Conservation (phyloP, 2,797 vertebrate species). For the Setipinna tenuifilis region DNA sequence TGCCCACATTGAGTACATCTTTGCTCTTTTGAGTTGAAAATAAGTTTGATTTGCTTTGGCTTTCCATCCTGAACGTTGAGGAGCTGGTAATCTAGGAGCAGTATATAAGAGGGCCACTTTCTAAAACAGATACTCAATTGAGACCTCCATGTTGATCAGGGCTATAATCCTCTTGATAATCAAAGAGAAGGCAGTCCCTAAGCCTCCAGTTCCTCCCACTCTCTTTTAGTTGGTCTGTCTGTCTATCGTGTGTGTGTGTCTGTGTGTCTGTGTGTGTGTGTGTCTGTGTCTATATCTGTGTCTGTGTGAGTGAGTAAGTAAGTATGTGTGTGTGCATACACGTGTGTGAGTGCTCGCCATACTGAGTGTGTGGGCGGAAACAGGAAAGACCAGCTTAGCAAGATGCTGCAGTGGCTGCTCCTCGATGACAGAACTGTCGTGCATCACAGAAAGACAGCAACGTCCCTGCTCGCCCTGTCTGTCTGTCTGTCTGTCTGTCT, state of each 20-base stretch:
- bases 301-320: not conserved
- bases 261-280: slow-evolving; percentile 32
- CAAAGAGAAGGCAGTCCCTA: not conserved
- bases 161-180: not conserved
- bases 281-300: not conserved
- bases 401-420: slow-evolving; percentile 40
- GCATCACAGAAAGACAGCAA: not conserved
- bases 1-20: not conserved
- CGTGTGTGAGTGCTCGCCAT: not conserved
- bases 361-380: slow-evolving; percentile 39
- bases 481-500: slow-evolving; percentile 12
- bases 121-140: not conserved
- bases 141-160: not conserved
- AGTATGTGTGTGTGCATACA: not conserved
- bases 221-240: no score
- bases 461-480: not conserved
- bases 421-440: slow-evolving; percentile 2
- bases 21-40: not conserved
- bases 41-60: not conserved
- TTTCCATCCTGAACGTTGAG: not conserved
- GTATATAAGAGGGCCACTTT: not conserved
- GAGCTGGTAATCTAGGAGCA: not conserved
- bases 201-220: not conserved
- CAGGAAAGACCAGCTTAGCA: slow-evolving; percentile 51
- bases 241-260: slow-evolving; percentile 15